Evolutionary conservation across 1,140 invertebrate genomes (phyloP).

Genomic region (Linepithema humile): DNA sequence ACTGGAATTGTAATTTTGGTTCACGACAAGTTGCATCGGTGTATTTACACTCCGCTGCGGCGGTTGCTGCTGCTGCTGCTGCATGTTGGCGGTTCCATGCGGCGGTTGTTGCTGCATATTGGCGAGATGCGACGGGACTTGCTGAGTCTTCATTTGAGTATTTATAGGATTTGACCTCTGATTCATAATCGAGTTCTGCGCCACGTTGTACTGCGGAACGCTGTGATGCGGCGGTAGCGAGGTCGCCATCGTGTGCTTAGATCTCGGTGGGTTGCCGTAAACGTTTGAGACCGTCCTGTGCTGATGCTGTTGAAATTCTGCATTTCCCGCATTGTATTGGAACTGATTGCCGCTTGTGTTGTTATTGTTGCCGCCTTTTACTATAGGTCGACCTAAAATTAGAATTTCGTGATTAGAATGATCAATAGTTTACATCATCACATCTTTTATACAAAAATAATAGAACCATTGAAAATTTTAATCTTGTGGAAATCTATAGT

Average conservation of each 20-base stretch:
- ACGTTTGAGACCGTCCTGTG: slow-evolving; percentile 79
- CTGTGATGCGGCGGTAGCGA: slow-evolving; percentile 78
- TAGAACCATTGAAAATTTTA: too few relatives aligned
- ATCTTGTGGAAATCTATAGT: too few relatives aligned
- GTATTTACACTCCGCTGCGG: slow-evolving; percentile 74
- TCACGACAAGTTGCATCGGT: slow-evolving; percentile 81
- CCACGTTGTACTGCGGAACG: slow-evolving; percentile 78
- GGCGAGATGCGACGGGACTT: slow-evolving; percentile 78
- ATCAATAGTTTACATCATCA: neutral
- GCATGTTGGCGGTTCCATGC: slow-evolving; percentile 70
- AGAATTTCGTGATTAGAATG: neutral
- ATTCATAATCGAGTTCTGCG: slow-evolving; percentile 77
- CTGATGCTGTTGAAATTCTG: slow-evolving; percentile 75
- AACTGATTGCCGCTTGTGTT: slow-evolving; percentile 67
- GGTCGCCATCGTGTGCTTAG: slow-evolving; percentile 78
- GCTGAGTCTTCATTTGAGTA: slow-evolving; percentile 80
- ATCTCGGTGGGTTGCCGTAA: slow-evolving; percentile 77
- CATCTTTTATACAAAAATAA: neutral
- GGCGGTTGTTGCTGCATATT: slow-evolving; percentile 80
- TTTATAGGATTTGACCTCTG: slow-evolving; percentile 80
- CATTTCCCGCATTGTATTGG: slow-evolving; percentile 75
- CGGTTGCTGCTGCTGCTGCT: slow-evolving; percentile 80
- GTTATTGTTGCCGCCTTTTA: slow-evolving; percentile 81
- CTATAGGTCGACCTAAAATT: slow-evolving; percentile 85
- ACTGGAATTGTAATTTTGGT: slow-evolving; percentile 81